Evolutionary conservation across 2,888 invertebrate species (phyloP), one percentile per base, ranked within the genome.

Genomic region (Priocnemis perturbator): DNA sequence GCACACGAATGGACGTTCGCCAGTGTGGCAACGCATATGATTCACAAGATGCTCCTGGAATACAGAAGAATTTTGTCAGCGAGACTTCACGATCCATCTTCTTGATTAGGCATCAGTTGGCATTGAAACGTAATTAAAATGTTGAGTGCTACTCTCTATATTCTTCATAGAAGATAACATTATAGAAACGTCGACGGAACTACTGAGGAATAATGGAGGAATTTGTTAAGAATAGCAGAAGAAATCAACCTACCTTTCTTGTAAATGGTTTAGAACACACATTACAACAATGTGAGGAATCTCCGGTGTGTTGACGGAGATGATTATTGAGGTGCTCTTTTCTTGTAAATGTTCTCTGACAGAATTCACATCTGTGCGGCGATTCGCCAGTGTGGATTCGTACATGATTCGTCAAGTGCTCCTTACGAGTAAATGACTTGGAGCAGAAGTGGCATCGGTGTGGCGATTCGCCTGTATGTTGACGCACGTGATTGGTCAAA

Each of bases 401-500:
- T 88, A 96, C 94, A 86, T 96, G 96, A 89, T 95, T 95, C 77
- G 95, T 95, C 77, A 96, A 92, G 89, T 96, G 96, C 88, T 96
- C 96, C 89, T 96, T 96, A 81, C 96, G 92, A 0, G 96, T 96
- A 89, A 96, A 96, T 48, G 95, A 94, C 88, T 96, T 95, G 79
- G 94, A 93, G 91, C 96, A 96, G 89, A 93, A 95, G 82, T 94
- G 93, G 88, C 96, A 96, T 76, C 95, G 93, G 86, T 96, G 96
- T 69, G 96, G 96, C 80, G 96, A 95, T 90, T 96, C 96, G 83
- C 96, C 96, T 55, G 96, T 96, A 89, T 96, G 96, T 88, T 96
- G 96, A 63, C 96, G 92, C 88, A 96, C 95, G 90, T 96, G 96
- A 90, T 95, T 95, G 81, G 94, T 95, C 77, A 96, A 91, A 88